Evolutionary conservation across 2,797 vertebrate species (phyloP), one percentile per base, ranked within the genome.

Genomic region (Dicrostonyx torquatus): DNA sequence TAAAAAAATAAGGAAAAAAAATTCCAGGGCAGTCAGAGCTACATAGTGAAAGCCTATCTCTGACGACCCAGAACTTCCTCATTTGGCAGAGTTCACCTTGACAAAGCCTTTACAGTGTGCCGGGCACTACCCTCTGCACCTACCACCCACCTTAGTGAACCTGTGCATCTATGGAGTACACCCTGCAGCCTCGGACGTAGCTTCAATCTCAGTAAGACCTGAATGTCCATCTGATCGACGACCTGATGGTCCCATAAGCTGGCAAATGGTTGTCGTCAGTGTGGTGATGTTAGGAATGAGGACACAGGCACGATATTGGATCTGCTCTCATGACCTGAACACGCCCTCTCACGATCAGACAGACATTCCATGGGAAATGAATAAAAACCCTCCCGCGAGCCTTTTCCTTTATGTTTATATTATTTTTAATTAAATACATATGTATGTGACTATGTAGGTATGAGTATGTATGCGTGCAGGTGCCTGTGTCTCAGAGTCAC

Each of bases 401-500:
- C 26, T 26, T 26, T 13, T 10, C 53, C 58, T 48, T 84, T 45
- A 20, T 48, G 11, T 84, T 13, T 48, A 15, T 50, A 3, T 85
- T 45, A 64, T 31, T 64, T 66, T 66, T 62, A 43, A 45, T 45
- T 45, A 20, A 15, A 48, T 2, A 31, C 18, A 18, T 11, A 26
- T 17, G 31, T 6, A 17, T 37, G 64, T 50, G 45, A 24, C 45
- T 50, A 10, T 37, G 45, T 37, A 26, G 45, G 34, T 50, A 24
- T n/a, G 43, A 2, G 62, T 3, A 22, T 9, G 29, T 22, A 10
- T 50, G 34, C 0, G 1, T 37, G 64, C 7, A 9, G 10, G 1
- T 15, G 1, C 29, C 62, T 10, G 1, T 22, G 45, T 22, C 15
- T n/a, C n/a, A n/a, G n/a, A n/a, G n/a, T n/a, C n/a, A 50, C 43